Evolutionary conservation across 2,113 vertebrate species (phyloP), one percentile per base, ranked within the genome.

Genomic region (Ursus arctos): DNA sequence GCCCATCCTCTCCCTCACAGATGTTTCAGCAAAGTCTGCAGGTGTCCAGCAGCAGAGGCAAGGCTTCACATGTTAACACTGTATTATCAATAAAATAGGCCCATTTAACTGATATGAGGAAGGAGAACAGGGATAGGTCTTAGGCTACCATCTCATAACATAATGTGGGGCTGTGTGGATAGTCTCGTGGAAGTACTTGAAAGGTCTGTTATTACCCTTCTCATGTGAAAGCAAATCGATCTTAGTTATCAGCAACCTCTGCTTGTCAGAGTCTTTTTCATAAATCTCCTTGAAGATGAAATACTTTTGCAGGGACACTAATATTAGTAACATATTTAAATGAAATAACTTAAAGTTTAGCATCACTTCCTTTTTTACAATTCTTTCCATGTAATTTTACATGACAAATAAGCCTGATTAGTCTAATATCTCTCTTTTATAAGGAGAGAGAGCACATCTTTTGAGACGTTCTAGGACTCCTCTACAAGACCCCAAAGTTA

Each of bases 401-500:
- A 13, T 47, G 22, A 71, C n/a, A 31, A 55, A n/a, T 82, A 92
- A 82, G 8, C 26, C 36, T 82, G 53, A 57, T 82, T 81, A 71
- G 65, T 57, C 55, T 57, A 91, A 92, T 71, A 47, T 24, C 16
- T 47, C 19, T 69, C 51, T 71, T 82, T 69, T 88, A 57, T 57
- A 47, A 71, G 63, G 31, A 72, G 26, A 91, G 51, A 83, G 31
- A 49, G n/a, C 51, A 59, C 16, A 47, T 59, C 21, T 83, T 85
- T 74, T 49, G 51, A 59, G 65, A 59, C 72, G 21, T 92, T 82
- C 51, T 65, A 83, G 36, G 26, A 12, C 11, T 15, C 7, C 51
- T 82, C 53, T 92, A 16, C 36, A 72, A 92, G 82, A 91, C 80
- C 61, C 33, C 24, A 65, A 87, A 53, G 28, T 83, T 92, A 92